phyloP scores from a whole-genome alignment of 2,797 vertebrate genomes.

The Nannoperca obscura region DNA sequence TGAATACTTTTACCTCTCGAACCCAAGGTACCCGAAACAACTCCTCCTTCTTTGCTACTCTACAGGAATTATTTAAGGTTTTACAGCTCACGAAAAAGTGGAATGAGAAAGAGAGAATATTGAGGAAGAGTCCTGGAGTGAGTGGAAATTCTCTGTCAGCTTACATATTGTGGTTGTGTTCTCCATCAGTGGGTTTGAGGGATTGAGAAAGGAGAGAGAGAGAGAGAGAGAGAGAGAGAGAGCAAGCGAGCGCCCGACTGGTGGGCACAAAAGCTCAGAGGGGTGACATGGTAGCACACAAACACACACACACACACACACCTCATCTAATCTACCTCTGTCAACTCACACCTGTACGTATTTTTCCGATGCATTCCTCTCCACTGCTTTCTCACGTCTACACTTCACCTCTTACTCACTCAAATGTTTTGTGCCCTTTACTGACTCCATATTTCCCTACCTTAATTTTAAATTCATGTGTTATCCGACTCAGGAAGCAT shows the following conservation, averaged over 20 bases:
- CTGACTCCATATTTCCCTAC: slow-evolving; percentile 7
- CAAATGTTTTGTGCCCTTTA: slow-evolving; percentile 17
- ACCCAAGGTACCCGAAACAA: slow-evolving; percentile 16
- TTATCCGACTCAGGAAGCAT: slow-evolving; percentile 26
- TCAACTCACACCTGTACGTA: slow-evolving; percentile 39
- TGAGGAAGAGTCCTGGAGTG: slow-evolving; percentile 36
- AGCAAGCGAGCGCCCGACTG: slow-evolving; percentile 40
- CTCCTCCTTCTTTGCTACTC: slow-evolving; percentile 20
- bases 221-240: slow-evolving; percentile 47
- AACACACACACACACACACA: slow-evolving; percentile 26
- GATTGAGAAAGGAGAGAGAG: slow-evolving; percentile 53
- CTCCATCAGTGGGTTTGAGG: slow-evolving; percentile 71
- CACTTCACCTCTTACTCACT: slow-evolving; percentile 44
- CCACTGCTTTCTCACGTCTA: slow-evolving; percentile 18
- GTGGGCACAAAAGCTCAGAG: slow-evolving; percentile 55
- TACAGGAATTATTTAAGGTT: slow-evolving; percentile 47
- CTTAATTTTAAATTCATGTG: slow-evolving; percentile 39
- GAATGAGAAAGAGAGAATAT: slow-evolving; percentile 30
- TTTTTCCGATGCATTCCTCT: slow-evolving; percentile 23
- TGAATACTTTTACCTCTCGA: slow-evolving; percentile 25
- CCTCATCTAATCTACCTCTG: slow-evolving; percentile 14
- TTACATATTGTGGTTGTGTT: slow-evolving; percentile 67
- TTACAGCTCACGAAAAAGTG: slow-evolving; percentile 48
- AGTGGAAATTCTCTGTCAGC: slow-evolving; percentile 58
- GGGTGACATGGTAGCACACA: slow-evolving; percentile 30